These are phyloP conservation scores for Drosophila lowei DNA, from an alignment of 1,140 invertebrate genomes.

Conservation along the genomic window DNA sequence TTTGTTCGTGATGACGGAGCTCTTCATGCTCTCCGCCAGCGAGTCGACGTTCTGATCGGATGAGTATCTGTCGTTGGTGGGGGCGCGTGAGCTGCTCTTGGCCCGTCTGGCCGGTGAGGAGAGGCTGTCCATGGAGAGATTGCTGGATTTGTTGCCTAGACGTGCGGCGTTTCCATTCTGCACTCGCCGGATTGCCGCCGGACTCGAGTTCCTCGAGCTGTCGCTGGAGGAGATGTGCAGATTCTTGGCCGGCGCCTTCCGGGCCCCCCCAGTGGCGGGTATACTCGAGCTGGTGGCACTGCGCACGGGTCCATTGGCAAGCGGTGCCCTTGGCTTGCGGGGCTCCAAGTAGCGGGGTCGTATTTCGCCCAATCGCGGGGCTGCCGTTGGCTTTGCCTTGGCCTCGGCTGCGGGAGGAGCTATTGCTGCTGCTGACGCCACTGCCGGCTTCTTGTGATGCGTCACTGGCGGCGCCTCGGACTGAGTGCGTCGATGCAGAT, in stretches of 20 bases:
- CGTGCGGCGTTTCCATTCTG: slow-evolving; percentile 60
- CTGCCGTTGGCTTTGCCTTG: slow-evolving; percentile 18
- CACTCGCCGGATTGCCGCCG: slow-evolving; percentile 85
- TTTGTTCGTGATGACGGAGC: slow-evolving; percentile 82
- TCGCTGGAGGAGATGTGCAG: slow-evolving; percentile 82
- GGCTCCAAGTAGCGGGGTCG: slow-evolving; percentile 86
- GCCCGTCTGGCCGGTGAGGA: slow-evolving; percentile 80
- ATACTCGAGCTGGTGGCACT: slow-evolving; percentile 86
- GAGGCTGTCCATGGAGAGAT: slow-evolving; percentile 85
- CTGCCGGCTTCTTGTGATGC: slow-evolving; percentile 32
- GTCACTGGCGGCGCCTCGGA: slow-evolving; percentile 69
- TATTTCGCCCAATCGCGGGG: slow-evolving; percentile 78
- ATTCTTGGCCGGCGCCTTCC: slow-evolving; percentile 65
- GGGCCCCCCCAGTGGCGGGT: slow-evolving; percentile 40
- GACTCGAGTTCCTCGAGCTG: slow-evolving; percentile 87
- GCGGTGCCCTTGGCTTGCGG: slow-evolving; percentile 71
- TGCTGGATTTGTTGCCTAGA: slow-evolving; percentile 83
- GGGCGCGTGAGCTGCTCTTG: slow-evolving; percentile 47
- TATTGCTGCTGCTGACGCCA: not conserved
- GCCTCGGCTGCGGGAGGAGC: not conserved
- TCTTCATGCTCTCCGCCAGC: slow-evolving; percentile 84
- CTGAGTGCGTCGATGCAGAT: slow-evolving; percentile 70
- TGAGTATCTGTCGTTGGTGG: slow-evolving; percentile 65
- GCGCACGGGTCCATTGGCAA: slow-evolving; percentile 76
- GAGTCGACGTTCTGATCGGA: slow-evolving; percentile 85